A percentile compares a stretch with the other conserved stretches of the same genome.
These are phyloP conservation scores for Mormyrus proboscirostris DNA, from an alignment of 2,797 vertebrate genomes.

Conservation along the genomic window DNA sequence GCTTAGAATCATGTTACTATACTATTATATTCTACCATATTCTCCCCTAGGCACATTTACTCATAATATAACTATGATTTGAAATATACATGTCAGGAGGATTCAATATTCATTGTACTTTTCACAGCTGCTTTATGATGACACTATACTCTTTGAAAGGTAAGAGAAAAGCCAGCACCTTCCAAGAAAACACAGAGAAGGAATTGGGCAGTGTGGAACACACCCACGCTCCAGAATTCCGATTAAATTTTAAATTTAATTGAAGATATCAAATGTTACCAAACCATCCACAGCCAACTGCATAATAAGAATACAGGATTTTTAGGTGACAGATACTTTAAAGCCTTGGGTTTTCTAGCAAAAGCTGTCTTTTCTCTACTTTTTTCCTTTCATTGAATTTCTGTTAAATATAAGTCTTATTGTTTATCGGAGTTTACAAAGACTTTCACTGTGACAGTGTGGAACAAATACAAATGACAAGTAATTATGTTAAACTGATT, in stretches of 20 bases:
- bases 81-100: not conserved
- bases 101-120: conserved; percentile 1
- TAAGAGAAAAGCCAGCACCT: not conserved
- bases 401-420: not conserved
- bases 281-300: not conserved
- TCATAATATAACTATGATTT: conserved; percentile 6
- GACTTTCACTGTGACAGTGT: conserved; percentile 1
- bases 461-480: conserved; percentile 13
- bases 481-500: conserved; percentile 12
- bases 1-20: not conserved
- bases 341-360: not conserved
- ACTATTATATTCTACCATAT: not conserved
- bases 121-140: not conserved
- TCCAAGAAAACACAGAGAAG: not conserved
- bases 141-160: not conserved
- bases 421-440: not conserved
- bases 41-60: not conserved
- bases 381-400: not conserved
- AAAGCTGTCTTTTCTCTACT: not conserved
- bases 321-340: not conserved
- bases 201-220: not conserved
- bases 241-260: not conserved
- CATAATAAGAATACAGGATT: not conserved
- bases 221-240: not conserved
- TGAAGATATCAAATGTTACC: not conserved